Percentiles rank a stretch among this genome's conserved stretches.
phyloP scores from a whole-genome alignment of 2,797 vertebrate species.

The Propithecus perrieri region DNA sequence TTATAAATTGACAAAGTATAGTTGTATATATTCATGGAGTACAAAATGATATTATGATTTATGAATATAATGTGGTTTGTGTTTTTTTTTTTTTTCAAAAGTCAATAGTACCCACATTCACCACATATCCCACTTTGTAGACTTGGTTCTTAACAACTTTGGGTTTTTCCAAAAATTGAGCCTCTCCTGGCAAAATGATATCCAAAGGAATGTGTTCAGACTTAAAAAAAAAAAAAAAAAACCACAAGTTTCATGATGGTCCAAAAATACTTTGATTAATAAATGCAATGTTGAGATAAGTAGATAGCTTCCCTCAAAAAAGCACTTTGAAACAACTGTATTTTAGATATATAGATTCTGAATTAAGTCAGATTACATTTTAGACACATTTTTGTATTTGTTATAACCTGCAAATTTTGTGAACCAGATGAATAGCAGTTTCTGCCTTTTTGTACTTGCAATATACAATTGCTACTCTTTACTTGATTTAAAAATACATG shows the following conservation, averaged over 20 bases:
- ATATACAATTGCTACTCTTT: neutral
- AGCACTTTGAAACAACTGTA: constrained; percentile 21
- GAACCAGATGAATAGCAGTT: neutral
- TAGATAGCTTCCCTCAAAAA: neutral
- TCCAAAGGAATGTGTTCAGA: neutral
- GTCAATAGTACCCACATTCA: neutral
- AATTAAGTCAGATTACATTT: constrained; percentile 38
- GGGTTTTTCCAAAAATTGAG: constrained; percentile 9
- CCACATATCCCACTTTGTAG: neutral
- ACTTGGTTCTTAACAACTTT: neutral
- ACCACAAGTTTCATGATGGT: neutral
- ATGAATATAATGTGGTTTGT: neutral
- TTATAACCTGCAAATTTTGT: constrained; percentile 19
- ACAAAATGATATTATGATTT: neutral
- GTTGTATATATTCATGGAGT: neutral
- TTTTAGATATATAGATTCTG: constrained; percentile 3
- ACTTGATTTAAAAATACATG: neutral
- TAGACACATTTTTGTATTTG: constrained; percentile 16
- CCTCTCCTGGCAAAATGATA: neutral
- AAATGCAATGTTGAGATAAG: constrained; percentile 11
- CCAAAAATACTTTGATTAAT: constrained; percentile 18
- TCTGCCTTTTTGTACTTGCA: constrained; percentile 13
- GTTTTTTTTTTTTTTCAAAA: neutral
- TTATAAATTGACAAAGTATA: neutral
- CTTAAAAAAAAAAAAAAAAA: neutral